Conservation (phyloP, 2,888 invertebrate genomes). For the Deroplatys truncata region DNA sequence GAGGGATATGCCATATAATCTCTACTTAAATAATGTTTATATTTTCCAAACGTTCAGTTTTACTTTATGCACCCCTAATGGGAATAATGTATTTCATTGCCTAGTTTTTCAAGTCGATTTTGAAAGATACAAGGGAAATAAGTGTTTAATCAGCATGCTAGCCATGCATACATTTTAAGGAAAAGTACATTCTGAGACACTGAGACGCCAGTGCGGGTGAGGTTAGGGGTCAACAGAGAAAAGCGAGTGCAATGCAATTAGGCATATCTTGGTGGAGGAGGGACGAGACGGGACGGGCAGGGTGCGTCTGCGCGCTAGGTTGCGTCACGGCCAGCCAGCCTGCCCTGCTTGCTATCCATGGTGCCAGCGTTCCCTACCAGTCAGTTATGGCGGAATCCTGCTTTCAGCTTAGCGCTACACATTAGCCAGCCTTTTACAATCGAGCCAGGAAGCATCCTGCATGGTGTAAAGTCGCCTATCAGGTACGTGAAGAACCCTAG, state of each 20-base stretch:
- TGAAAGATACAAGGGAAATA: neutral
- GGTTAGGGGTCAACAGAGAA: slow-evolving; percentile 1
- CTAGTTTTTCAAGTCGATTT: no score
- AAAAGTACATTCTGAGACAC: neutral
- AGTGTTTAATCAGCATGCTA: neutral
- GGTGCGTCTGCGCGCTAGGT: slow-evolving; percentile 19
- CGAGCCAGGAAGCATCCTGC: slow-evolving; percentile 24
- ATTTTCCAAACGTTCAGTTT: no score
- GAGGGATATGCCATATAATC: no score
- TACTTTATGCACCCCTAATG: no score
- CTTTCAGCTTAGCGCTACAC: slow-evolving; percentile 32
- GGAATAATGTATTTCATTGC: no score
- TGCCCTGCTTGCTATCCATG: neutral
- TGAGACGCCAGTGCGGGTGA: neutral
- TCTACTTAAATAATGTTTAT: no score
- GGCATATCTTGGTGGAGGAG: slow-evolving; percentile 24
- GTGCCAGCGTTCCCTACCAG: neutral
- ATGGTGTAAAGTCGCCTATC: slow-evolving; percentile 27
- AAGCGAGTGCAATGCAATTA: slow-evolving; percentile 28
- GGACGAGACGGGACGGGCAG: slow-evolving; percentile 8
- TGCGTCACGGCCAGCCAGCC: slow-evolving; percentile 21
- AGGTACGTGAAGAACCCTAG: slow-evolving; percentile 23
- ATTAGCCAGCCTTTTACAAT: slow-evolving; percentile 28
- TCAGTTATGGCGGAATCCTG: slow-evolving; percentile 33
- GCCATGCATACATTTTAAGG: neutral